Evolutionary conservation across 2,888 invertebrate genomes (phyloP).

Genomic region (Leptopilina myrica): DNA sequence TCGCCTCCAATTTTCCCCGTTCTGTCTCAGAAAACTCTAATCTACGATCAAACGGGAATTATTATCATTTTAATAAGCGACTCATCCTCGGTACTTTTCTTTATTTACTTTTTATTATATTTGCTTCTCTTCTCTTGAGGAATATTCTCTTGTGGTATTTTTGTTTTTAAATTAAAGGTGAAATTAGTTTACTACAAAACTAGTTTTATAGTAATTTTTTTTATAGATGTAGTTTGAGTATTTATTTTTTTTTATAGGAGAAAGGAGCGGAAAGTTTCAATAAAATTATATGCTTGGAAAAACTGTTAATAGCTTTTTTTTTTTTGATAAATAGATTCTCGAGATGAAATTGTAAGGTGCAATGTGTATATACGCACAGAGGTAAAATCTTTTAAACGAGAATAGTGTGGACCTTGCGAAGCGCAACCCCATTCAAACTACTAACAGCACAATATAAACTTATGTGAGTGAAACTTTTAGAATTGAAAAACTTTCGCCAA

Average conservation of each 20-base stretch:
- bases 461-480: constrained; percentile 66
- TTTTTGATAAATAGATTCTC: not conserved
- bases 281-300: too few species aligned
- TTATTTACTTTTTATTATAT: too few species aligned
- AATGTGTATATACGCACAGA: not conserved
- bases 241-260: too few species aligned
- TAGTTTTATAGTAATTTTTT: too few species aligned
- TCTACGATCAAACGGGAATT: constrained; percentile 4
- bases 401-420: constrained; percentile 53
- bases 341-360: constrained; percentile 33
- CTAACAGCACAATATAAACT: constrained; percentile 69
- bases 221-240: too few species aligned
- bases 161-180: too few species aligned
- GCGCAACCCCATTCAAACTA: constrained; percentile 63
- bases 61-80: not conserved
- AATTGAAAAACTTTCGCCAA: constrained; percentile 73
- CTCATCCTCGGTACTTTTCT: not conserved
- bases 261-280: too few species aligned
- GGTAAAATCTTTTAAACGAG: constrained; percentile 49
- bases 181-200: too few species aligned
- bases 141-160: too few species aligned
- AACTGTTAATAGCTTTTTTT: not conserved
- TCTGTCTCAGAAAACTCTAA: constrained; percentile 17
- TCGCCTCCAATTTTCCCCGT: constrained; percentile 51
- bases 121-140: too few species aligned